Percentiles rank a stretch among this genome's conserved stretches.
phyloP scores from a whole-genome alignment of 2,797 vertebrate species.

The Enteromius anoplus region DNA sequence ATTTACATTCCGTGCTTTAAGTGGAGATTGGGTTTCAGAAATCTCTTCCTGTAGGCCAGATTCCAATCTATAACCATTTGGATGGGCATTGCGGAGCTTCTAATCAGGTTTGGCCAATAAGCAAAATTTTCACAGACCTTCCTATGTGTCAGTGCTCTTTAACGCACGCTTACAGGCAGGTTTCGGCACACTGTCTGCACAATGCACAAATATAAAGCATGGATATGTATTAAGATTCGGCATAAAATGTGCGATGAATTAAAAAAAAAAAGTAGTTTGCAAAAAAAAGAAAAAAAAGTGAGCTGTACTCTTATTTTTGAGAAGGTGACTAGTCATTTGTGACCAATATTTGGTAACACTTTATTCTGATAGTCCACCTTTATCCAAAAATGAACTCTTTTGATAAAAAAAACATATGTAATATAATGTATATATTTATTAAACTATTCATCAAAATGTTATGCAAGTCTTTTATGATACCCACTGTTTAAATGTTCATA shows the following conservation, averaged over 20 bases:
- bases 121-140: constrained; percentile 50
- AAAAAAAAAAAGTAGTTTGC: too few species aligned
- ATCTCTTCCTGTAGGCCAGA: constrained; percentile 78
- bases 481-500: neutral
- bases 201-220: neutral
- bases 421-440: too few species aligned
- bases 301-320: too few species aligned
- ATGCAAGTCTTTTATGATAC: neutral
- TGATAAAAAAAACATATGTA: too few species aligned
- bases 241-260: too few species aligned
- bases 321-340: too few species aligned
- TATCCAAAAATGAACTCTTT: too few species aligned
- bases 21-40: constrained; percentile 90
- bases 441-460: neutral
- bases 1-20: constrained; percentile 97
- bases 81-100: constrained; percentile 70
- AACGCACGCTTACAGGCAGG: neutral
- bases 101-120: constrained; percentile 63
- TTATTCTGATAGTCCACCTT: too few species aligned
- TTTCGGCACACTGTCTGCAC: neutral
- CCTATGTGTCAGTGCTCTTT: constrained; percentile 1
- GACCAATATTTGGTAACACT: too few species aligned
- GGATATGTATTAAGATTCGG: neutral
- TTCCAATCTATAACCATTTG: constrained; percentile 82
- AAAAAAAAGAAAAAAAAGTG: too few species aligned